phyloP scores from a whole-genome alignment of 2,113 vertebrate genomes.

The Prionailurus viverrinus region DNA sequence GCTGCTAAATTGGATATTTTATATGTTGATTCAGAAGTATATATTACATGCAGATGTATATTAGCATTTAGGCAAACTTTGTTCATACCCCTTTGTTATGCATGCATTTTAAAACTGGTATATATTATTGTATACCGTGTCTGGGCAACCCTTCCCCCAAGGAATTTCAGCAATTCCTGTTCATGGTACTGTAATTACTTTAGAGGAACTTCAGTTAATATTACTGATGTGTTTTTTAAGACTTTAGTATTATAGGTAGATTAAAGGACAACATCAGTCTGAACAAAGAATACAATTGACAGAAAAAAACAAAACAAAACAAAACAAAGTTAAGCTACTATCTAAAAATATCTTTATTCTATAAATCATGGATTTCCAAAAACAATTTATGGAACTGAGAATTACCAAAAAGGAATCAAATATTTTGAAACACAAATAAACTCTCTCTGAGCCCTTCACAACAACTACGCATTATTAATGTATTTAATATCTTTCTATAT shows the following conservation, averaged over 20 bases:
- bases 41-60: neutral
- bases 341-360: neutral
- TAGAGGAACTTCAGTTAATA: neutral
- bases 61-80: slow-evolving; percentile 39
- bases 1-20: slow-evolving; percentile 1
- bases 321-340: neutral
- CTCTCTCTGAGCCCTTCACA: neutral
- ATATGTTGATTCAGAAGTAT: slow-evolving; percentile 19
- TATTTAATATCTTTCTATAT: neutral
- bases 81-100: neutral
- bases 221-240: neutral
- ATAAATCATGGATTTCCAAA: neutral
- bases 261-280: neutral
- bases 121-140: neutral
- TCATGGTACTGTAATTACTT: neutral
- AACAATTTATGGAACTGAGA: neutral
- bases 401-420: neutral
- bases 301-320: neutral
- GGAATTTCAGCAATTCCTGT: neutral
- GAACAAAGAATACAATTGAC: neutral
- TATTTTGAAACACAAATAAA: neutral
- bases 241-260: neutral
- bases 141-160: neutral
- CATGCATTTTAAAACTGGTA: neutral
- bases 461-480: neutral